These are phyloP conservation scores for Melanogrammus aeglefinus DNA, from an alignment of 2,797 vertebrate genomes.

Conservation along the genomic window DNA sequence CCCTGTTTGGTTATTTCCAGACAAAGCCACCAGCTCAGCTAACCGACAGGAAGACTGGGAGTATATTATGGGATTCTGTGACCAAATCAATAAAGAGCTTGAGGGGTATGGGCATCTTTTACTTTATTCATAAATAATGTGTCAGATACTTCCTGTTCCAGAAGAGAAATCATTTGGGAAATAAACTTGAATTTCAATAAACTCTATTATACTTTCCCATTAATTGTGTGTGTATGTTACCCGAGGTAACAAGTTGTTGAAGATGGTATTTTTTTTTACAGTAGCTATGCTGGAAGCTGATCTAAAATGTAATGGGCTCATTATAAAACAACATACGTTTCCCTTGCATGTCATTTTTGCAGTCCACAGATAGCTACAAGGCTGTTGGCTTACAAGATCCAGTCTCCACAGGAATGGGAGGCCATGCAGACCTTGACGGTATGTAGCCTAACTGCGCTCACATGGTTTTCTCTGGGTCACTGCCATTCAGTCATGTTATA, in stretches of 20 bases:
- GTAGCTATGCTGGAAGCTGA: neutral
- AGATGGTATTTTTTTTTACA: neutral
- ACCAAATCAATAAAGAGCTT: slow-evolving; percentile 94
- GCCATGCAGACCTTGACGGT: slow-evolving; percentile 90
- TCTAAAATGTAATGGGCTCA: neutral
- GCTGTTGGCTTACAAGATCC: slow-evolving; percentile 91
- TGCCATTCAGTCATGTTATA: neutral
- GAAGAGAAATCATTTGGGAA: neutral
- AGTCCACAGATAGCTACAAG: slow-evolving; percentile 92
- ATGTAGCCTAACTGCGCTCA: slow-evolving; percentile 21
- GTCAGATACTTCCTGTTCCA: slow-evolving; percentile 13
- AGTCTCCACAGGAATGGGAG: slow-evolving; percentile 97
- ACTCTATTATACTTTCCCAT: neutral
- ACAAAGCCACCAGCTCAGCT: slow-evolving; percentile 92
- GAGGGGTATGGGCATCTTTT: slow-evolving; percentile 80
- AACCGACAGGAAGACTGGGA: slow-evolving; percentile 96
- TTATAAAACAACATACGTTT: neutral
- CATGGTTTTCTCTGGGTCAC: neutral
- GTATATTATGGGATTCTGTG: slow-evolving; percentile 93
- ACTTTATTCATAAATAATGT: slow-evolving; percentile 19
- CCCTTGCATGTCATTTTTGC: slow-evolving; percentile 34
- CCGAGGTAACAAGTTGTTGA: neutral
- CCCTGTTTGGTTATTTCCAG: slow-evolving; percentile 57
- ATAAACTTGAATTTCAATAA: neutral
- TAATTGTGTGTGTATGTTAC: neutral